These are phyloP conservation scores for Athrips mouffetella DNA, from an alignment of 2,888 invertebrate genomes.

Conservation along the genomic window DNA sequence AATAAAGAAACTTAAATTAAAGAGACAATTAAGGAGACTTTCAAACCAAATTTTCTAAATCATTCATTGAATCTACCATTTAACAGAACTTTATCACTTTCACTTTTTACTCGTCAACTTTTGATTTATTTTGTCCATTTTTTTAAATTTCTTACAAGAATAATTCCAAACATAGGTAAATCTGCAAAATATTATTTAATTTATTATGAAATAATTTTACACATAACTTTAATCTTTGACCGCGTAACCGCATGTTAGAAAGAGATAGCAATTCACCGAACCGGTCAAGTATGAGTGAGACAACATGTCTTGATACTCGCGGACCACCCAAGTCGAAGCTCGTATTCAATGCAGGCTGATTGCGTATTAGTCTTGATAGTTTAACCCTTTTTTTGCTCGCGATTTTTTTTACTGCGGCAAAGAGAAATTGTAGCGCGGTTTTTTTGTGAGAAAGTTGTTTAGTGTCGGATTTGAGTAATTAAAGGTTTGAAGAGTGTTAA, in stretches of 20 bases:
- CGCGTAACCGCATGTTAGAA: constrained; percentile 30
- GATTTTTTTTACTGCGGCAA: constrained; percentile 25
- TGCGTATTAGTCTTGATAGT: constrained; percentile 57
- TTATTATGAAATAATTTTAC: constrained; percentile 21
- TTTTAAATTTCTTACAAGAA: no score
- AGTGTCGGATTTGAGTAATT: constrained; percentile 1
- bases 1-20: no score
- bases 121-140: no score
- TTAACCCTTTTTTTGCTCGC: constrained; percentile 25
- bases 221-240: constrained; percentile 50
- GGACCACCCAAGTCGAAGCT: constrained; percentile 68
- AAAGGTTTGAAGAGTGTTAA: neutral
- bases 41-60: no score
- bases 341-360: constrained; percentile 51
- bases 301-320: constrained; percentile 29
- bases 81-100: no score
- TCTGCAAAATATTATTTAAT: constrained; percentile 6
- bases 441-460: constrained; percentile 5
- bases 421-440: constrained; percentile 3
- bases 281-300: constrained; percentile 33
- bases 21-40: no score
- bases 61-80: no score
- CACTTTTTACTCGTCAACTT: no score
- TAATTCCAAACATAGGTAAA: neutral
- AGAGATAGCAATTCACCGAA: constrained; percentile 17